phyloP scores from a whole-genome alignment of 2,113 vertebrate species.

The Chionodraco myersi region DNA sequence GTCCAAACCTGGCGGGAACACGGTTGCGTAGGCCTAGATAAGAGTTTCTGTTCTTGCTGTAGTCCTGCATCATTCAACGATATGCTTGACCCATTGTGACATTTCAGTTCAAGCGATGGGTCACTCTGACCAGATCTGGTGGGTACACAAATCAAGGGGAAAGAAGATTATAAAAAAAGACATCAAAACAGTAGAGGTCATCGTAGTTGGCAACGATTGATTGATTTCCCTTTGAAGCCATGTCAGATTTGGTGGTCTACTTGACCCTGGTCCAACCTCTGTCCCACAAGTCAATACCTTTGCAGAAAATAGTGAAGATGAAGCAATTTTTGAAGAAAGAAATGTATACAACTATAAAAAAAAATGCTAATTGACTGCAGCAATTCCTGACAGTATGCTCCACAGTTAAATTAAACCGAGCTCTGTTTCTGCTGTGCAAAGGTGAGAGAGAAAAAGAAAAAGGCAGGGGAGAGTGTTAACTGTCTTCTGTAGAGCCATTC shows the following conservation, averaged over 20 bases:
- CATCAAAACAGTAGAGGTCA: conserved; percentile 48
- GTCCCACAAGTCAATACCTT: background rate
- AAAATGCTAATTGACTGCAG: conserved; percentile 8
- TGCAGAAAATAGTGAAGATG: background rate
- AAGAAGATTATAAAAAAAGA: conserved; percentile 20
- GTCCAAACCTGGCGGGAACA: conserved; percentile 26
- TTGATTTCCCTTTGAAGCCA: conserved; percentile 5
- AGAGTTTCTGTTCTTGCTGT: conserved; percentile 46
- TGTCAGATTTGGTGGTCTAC: conserved; percentile 3
- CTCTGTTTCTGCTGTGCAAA: conserved; percentile 20
- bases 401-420: conserved; percentile 15
- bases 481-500: conserved; percentile 68
- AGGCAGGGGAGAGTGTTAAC: conserved; percentile 51
- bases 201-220: conserved; percentile 59
- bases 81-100: conserved; percentile 50
- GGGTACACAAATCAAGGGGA: conserved; percentile 7
- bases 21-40: conserved; percentile 41
- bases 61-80: conserved; percentile 20
- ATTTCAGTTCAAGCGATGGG: conserved; percentile 40
- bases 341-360: background rate
- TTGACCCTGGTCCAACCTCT: conserved; percentile 23
- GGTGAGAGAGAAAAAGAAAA: background rate
- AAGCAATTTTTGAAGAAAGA: background rate
- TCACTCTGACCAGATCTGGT: conserved; percentile 48
- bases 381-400: conserved; percentile 13